Percentiles rank a stretch among this genome's conserved stretches.
These are phyloP conservation scores for Trissoscelio sp. DNA, from an alignment of 2,888 invertebrate species.

Conservation along the genomic window DNA sequence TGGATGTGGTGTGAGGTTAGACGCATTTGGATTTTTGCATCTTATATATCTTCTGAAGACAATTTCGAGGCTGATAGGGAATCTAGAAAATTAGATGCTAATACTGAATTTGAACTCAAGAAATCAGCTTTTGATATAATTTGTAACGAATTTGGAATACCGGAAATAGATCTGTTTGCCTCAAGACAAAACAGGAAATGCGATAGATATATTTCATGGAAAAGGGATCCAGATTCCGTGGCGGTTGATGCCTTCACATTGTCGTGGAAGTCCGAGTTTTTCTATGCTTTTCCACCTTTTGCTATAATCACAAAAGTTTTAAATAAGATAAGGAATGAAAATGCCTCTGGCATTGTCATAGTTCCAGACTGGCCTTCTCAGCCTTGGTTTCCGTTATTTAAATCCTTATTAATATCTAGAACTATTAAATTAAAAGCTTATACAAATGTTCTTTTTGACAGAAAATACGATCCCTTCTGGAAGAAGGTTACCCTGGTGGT, in stretches of 20 bases:
- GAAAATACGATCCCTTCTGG: conserved; percentile 36
- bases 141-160: conserved; percentile 29
- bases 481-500: conserved; percentile 38
- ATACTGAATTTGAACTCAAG: conserved; percentile 55
- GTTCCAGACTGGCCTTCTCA: conserved; percentile 57
- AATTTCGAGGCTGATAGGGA: conserved; percentile 52
- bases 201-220: conserved; percentile 57
- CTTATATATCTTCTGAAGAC: conserved; percentile 48
- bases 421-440: conserved; percentile 59
- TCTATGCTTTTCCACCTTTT: conserved; percentile 68
- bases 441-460: conserved; percentile 34
- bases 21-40: conserved; percentile 57
- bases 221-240: conserved; percentile 54
- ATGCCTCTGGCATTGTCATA: conserved; percentile 38
- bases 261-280: conserved; percentile 39
- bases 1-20: conserved; percentile 58
- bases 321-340: conserved; percentile 50
- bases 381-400: conserved; percentile 51
- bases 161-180: conserved; percentile 64
- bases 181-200: conserved; percentile 55
- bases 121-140: conserved; percentile 14
- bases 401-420: conserved; percentile 23
- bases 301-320: conserved; percentile 22
- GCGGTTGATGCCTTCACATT: conserved; percentile 62
- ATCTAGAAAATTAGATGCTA: conserved; percentile 42